Base-by-base conservation (phyloP, 1,140 invertebrate genomes). In the Drosophila quadrilineata region DNA sequence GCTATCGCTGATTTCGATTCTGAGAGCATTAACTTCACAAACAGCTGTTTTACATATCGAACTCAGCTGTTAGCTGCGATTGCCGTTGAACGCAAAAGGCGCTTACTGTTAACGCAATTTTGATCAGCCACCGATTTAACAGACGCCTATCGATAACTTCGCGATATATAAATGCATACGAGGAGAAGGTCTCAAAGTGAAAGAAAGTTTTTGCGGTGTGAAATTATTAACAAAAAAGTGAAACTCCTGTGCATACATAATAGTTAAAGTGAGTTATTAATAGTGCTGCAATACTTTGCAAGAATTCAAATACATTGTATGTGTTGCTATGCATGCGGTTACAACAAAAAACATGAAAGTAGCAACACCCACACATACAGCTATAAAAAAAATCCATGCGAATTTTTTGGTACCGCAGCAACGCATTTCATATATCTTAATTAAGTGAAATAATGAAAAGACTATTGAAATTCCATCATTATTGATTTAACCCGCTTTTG, bases 401-500 rank as follows among this genome's bases (percentile, higher is more conserved):
- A 49, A 69, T 49, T 35, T 50, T 68, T 54, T 62, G 28, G 48
- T 63, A 40, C 1, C 33, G n/a, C n/a, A n/a, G n/a, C n/a, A n/a
- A n/a, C n/a, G n/a, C n/a, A n/a, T n/a, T n/a, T n/a, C n/a, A n/a
- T n/a, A n/a, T n/a, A n/a, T n/a, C n/a, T n/a, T n/a, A n/a, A n/a
- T n/a, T n/a, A n/a, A n/a, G n/a, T n/a, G 31, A 46, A 46, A 57
- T 46, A 43, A 43, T 33, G 35, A 19, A 29, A 53, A 29, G 31
- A 48, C 19, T 29, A 63, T 26, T 45, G 66, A 73, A 75, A 80
- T 84, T 63, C 62, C 65, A 62, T 71, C 57, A 72, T 14, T 85
- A 85, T 85, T 85, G 79, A 85, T 85, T 85, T 85, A 86, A 58
- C 80, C 59, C 80, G 80, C 79, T 85, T 85, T 85, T 80, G 63